Conservation (phyloP, 2,113 vertebrate species). For the Buteo buteo region DNA sequence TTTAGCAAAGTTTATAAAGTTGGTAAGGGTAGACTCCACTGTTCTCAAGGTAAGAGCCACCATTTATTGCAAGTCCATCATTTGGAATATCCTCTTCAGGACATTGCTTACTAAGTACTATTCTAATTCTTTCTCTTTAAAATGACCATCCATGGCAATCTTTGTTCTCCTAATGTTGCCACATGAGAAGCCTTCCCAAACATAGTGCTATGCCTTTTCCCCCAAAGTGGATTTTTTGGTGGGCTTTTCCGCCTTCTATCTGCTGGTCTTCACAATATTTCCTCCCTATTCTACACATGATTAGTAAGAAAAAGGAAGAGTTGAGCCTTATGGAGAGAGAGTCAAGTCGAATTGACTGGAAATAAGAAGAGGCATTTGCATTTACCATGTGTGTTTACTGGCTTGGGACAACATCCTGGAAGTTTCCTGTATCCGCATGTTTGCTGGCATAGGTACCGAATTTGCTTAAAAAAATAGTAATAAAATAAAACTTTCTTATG, state of each 20-base stretch:
- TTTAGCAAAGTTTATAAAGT: neutral
- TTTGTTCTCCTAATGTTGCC: neutral
- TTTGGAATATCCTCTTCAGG: neutral
- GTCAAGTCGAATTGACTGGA: neutral
- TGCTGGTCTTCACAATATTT: neutral
- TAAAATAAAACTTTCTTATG: neutral
- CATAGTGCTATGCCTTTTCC: neutral
- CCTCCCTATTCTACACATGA: neutral
- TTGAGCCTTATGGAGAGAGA: neutral
- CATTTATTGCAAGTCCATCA: neutral
- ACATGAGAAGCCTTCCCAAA: neutral
- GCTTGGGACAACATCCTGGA: neutral
- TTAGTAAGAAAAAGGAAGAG: neutral
- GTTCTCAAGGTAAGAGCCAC: neutral
- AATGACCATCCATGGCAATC: neutral
- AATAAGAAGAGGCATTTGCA: neutral
- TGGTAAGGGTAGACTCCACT: neutral
- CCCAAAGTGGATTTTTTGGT: neutral
- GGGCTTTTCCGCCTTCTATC: neutral
- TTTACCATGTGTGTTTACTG: neutral
- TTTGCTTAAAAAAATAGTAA: neutral
- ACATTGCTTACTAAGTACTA: neutral
- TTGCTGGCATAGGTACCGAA: neutral
- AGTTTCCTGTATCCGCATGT: rapidly evolving
- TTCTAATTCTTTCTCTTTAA: neutral